Conservation (phyloP, 1,140 invertebrate genomes). For the Megalopta genalis region DNA sequence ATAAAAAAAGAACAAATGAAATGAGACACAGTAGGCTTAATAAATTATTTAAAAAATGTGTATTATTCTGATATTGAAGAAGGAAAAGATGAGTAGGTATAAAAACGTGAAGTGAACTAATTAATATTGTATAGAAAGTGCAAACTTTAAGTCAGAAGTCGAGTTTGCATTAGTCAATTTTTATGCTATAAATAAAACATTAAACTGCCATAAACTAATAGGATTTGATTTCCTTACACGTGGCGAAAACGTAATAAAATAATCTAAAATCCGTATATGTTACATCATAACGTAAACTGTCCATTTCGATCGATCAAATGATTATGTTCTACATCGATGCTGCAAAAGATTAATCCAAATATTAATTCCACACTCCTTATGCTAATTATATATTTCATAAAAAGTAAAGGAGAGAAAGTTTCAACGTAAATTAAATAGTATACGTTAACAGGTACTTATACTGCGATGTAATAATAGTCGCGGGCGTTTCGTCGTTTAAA, state of each 20-base stretch:
- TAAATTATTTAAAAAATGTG: constrained; percentile 30
- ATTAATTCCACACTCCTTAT: constrained; percentile 50
- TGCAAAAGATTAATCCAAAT: constrained; percentile 34
- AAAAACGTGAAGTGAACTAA: constrained; percentile 31
- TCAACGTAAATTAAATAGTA: constrained; percentile 39
- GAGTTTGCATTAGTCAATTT: constrained; percentile 59
- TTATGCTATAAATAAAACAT: neutral
- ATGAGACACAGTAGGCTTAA: constrained; percentile 23
- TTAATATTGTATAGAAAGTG: constrained; percentile 24
- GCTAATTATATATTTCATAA: constrained; percentile 71
- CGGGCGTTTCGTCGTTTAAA: neutral
- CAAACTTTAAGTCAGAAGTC: constrained; percentile 49
- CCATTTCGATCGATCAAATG: neutral
- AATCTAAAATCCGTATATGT: neutral
- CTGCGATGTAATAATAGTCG: constrained; percentile 23
- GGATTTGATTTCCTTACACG: neutral
- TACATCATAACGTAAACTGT: constrained; percentile 15
- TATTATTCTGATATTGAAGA: constrained; percentile 11
- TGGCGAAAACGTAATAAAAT: neutral
- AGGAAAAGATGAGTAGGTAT: neutral
- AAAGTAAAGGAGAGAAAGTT: constrained; percentile 49
- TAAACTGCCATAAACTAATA: constrained; percentile 11
- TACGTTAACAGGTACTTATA: constrained; percentile 46
- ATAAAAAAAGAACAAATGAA: constrained; percentile 5
- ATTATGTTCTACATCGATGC: constrained; percentile 5